phyloP scores from a whole-genome alignment of 2,113 vertebrate genomes.

The Elachura formosa region DNA sequence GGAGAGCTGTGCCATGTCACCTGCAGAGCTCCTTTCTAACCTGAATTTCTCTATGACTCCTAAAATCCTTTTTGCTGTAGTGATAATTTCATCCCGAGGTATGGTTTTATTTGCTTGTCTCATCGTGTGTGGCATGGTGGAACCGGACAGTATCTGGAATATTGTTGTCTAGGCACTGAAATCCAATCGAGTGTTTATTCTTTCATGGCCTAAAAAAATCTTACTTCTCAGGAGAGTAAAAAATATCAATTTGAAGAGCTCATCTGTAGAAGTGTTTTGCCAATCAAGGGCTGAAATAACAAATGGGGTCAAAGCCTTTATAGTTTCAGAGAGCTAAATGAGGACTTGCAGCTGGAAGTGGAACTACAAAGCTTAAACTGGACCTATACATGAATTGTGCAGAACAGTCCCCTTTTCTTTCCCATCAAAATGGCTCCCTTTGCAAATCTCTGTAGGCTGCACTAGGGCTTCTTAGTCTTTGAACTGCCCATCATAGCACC shows the following conservation, averaged over 20 bases:
- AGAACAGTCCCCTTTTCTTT: neutral
- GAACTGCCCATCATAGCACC: neutral
- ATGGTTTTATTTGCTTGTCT: neutral
- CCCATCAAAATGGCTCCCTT: neutral
- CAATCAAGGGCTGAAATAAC: neutral
- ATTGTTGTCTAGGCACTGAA: neutral
- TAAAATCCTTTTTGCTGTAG: neutral
- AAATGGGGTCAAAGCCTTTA: neutral
- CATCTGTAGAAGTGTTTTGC: constrained; percentile 13
- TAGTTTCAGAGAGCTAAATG: neutral
- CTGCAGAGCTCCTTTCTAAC: neutral
- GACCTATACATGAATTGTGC: neutral
- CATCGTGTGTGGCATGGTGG: neutral
- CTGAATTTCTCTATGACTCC: neutral
- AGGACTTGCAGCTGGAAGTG: neutral
- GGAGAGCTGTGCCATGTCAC: neutral
- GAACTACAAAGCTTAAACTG: neutral
- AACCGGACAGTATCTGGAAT: neutral
- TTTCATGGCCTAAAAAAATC: neutral
- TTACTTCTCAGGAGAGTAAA: neutral
- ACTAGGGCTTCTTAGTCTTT: neutral
- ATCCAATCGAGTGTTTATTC: neutral
- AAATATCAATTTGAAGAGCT: neutral
- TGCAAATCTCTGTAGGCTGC: neutral
- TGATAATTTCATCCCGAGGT: neutral